Base-by-base conservation (phyloP, 2,888 invertebrate species). In the Aphrophora alni region DNA sequence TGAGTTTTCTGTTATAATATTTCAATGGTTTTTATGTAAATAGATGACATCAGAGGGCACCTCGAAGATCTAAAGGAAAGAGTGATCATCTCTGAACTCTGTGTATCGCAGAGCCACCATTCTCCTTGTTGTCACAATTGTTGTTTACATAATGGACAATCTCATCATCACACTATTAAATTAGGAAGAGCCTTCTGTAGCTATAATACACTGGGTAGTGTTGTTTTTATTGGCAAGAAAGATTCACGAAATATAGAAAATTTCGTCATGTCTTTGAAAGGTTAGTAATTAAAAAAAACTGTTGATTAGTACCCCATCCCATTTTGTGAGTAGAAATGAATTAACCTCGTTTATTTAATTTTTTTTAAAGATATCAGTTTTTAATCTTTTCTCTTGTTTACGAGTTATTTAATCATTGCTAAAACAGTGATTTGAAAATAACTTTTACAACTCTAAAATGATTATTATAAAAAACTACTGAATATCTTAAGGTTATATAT, bases 241-340 rank as follows among this genome's bases (percentile, higher is more conserved):
- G 75, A 82, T 44, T 59, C 71, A 24, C 80, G 44, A 74, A 84
- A 81, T 73, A 78, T 83, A 38, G 77, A 78, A 44, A 83, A 84
- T 74, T 84, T 84, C 38, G 68, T 83, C 27, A 33, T 83, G 26
- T 71, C 77, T 0, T 68, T 81, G n/a, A 81, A 80, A 79, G 83
- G 84, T 84, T 80, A 79, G 68, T 26, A n/a, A n/a, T n/a, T n/a
- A n/a, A n/a, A n/a, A n/a, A n/a, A n/a, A n/a, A n/a, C n/a, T n/a
- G n/a, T n/a, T n/a, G n/a, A n/a, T n/a, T n/a, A n/a, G n/a, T n/a
- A n/a, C n/a, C n/a, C n/a, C n/a, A n/a, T n/a, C n/a, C n/a, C n/a
- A n/a, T n/a, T n/a, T n/a, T n/a, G n/a, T n/a, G n/a, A n/a, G n/a
- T n/a, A n/a, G n/a, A n/a, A n/a, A n/a, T n/a, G n/a, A n/a, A n/a